Percentiles rank a stretch among this genome's conserved stretches.
Conservation (phyloP, 2,888 invertebrate genomes). For the Pyralis farinalis region DNA sequence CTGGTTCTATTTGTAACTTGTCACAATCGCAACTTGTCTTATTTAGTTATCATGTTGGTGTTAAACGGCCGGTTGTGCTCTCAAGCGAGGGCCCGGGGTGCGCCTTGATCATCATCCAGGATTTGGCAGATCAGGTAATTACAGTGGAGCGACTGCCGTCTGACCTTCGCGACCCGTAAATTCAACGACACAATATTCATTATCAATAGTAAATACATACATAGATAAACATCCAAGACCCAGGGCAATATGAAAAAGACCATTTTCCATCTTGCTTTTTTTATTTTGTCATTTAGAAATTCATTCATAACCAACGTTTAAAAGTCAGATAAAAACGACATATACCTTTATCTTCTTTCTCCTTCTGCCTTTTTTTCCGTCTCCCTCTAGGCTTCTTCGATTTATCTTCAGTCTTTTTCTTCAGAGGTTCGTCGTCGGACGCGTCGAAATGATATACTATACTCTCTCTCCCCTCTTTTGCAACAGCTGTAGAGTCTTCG, state of each 20-base stretch:
- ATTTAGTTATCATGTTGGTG: not conserved
- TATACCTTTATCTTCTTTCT: conserved; percentile 15
- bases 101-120: too few species aligned
- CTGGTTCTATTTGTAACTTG: too few species aligned
- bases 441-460: conserved; percentile 37
- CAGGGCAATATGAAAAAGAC: too few species aligned
- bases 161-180: too few species aligned
- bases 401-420: conserved; percentile 20
- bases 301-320: not conserved
- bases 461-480: conserved; percentile 20
- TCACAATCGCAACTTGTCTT: not conserved
- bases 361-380: conserved; percentile 20
- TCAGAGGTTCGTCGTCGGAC: conserved; percentile 61
- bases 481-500: conserved; percentile 2
- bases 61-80: too few species aligned
- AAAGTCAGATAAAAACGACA: not conserved
- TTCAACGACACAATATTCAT: too few species aligned
- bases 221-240: too few species aligned
- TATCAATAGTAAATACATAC: too few species aligned
- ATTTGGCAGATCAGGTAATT: too few species aligned
- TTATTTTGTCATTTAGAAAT: not conserved
- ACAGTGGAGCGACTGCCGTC: too few species aligned
- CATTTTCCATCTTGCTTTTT: not conserved
- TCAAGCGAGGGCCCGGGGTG: too few species aligned
- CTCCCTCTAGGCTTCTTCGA: conserved; percentile 12